Conservation (phyloP, 2,113 vertebrate species). For the Rhinopithecus roxellana region DNA sequence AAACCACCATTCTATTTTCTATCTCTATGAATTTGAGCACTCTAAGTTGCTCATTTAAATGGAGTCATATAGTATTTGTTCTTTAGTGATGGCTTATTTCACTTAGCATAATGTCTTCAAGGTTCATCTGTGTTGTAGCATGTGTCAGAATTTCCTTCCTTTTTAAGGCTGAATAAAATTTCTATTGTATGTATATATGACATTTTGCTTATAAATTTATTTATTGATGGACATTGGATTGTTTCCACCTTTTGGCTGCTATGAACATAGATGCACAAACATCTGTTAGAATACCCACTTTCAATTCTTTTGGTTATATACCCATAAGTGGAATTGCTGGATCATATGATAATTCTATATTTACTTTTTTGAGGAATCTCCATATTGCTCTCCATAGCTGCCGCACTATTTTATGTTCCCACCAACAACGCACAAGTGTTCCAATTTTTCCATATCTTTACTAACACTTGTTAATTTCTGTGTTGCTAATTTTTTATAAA, state of each 20-base stretch:
- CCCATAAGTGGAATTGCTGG: neutral
- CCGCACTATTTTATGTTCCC: neutral
- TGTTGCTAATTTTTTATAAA: neutral
- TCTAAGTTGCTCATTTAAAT: neutral
- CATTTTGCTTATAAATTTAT: neutral
- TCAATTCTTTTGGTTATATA: neutral
- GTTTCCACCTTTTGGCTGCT: neutral
- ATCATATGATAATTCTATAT: neutral
- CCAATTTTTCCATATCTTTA: neutral
- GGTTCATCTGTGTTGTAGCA: neutral
- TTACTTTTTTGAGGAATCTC: neutral
- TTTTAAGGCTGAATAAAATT: neutral
- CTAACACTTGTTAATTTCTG: neutral
- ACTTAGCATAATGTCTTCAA: neutral
- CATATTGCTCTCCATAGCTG: neutral
- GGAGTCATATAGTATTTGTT: neutral
- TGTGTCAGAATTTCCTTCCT: neutral
- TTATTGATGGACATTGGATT: neutral
- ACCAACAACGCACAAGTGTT: neutral
- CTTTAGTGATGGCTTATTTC: neutral
- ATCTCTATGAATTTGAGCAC: neutral
- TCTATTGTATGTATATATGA: neutral
- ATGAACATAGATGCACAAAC: neutral
- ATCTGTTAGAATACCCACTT: neutral
- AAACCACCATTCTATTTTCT: neutral